phyloP scores from a whole-genome alignment of 35 echinoderm and acorn worm species.

The Diadema setosum region DNA sequence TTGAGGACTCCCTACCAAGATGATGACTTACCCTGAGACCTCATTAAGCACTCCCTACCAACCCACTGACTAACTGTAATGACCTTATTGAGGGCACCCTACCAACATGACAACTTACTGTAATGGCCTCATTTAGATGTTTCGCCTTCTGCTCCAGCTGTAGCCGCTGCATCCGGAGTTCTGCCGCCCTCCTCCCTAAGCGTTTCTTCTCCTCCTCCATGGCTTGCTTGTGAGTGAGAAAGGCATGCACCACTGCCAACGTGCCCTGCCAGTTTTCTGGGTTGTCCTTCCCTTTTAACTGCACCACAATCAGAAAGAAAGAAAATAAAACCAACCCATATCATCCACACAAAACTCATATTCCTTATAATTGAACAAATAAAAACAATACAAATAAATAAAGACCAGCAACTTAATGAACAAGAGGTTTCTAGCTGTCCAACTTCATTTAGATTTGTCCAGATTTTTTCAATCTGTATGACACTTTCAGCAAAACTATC shows the following conservation, averaged over 20 bases:
- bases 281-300: slow-evolving; percentile 16
- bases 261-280: slow-evolving; percentile 76
- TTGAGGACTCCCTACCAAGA: no score
- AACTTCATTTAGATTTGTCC: no score
- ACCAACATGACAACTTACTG: no score
- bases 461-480: no score
- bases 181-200: slow-evolving; percentile 52
- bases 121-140: slow-evolving; percentile 96
- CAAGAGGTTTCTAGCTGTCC: no score
- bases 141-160: slow-evolving; percentile 80
- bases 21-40: no score
- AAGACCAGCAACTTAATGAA: not conserved
- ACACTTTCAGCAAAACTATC: no score
- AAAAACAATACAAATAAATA: not conserved
- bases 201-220: slow-evolving; percentile 88
- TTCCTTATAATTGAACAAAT: not conserved
- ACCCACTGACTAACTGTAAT: no score
- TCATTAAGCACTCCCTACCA: no score
- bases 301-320: not conserved
- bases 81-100: no score
- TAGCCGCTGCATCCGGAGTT: slow-evolving; percentile 69
- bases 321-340: not conserved
- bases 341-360: not conserved
- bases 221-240: slow-evolving; percentile 50
- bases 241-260: slow-evolving; percentile 82